Conservation (phyloP, 2,888 invertebrate genomes). For the Pyralis farinalis region DNA sequence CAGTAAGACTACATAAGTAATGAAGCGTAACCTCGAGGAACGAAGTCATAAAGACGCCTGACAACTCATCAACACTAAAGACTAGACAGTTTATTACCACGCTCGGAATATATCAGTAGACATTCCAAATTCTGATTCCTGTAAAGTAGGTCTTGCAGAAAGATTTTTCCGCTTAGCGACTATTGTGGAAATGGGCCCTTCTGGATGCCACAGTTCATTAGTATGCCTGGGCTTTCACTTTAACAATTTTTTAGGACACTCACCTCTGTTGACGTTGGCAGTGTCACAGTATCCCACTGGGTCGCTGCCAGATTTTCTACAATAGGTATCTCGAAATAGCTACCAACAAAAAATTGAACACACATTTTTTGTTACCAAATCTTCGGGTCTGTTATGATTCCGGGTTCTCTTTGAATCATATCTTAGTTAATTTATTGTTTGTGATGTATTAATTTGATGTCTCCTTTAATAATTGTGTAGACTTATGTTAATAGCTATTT, state of each 20-base stretch:
- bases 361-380: constrained; percentile 46
- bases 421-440: neutral
- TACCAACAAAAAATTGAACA: constrained; percentile 53
- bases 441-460: neutral
- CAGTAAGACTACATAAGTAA: too few species aligned
- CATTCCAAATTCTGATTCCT: too few species aligned
- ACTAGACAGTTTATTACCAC: too few species aligned
- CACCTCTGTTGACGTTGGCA: constrained; percentile 75
- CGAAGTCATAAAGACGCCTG: too few species aligned
- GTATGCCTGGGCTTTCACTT: constrained; percentile 42
- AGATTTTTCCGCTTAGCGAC: neutral
- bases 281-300: constrained; percentile 63
- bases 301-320: constrained; percentile 68
- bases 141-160: neutral
- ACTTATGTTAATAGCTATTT: too few species aligned
- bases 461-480: too few species aligned
- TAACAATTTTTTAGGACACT: constrained; percentile 62
- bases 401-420: constrained; percentile 4
- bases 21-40: too few species aligned
- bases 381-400: constrained; percentile 13
- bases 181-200: neutral
- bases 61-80: too few species aligned
- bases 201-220: constrained; percentile 26
- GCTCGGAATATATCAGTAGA: too few species aligned
- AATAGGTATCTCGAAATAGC: constrained; percentile 71